Conservation (phyloP, 2,113 vertebrate species). For the Sardina pilchardus region DNA sequence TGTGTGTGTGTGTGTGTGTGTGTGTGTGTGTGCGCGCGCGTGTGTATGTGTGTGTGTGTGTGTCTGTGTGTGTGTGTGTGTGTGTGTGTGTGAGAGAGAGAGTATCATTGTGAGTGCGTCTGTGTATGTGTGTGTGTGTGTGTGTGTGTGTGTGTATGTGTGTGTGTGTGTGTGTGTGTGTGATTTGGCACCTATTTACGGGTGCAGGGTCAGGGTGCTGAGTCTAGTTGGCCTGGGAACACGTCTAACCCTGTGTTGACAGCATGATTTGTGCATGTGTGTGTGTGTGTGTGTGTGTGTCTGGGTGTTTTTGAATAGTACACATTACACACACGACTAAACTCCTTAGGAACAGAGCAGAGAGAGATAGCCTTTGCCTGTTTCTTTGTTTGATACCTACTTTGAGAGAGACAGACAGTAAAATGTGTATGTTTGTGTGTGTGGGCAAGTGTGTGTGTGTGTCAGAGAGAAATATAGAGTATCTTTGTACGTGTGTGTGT, state of each 20-base stretch:
- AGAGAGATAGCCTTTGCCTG: no score
- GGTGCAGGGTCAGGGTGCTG: no score
- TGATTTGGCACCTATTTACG: neutral
- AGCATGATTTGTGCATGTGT: neutral
- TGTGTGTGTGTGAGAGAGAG: no score
- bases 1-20: neutral
- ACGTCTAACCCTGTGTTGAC: neutral
- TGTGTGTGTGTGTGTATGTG: neutral
- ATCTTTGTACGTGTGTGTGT: no score
- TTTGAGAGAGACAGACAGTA: no score
- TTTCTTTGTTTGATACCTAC: no score
- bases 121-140: neutral
- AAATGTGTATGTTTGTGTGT: no score
- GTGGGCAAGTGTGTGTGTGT: no score
- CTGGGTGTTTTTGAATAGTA: neutral
- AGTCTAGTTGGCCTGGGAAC: neutral
- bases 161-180: neutral
- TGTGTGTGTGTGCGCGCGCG: neutral
- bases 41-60: constrained; percentile 5
- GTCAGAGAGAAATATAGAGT: no score
- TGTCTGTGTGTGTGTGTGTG: neutral
- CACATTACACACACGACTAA: no score
- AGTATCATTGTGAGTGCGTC: no score
- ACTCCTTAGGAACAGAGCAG: no score
- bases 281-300: neutral